Base-by-base conservation (phyloP, 2,888 invertebrate species). In the Callosobruchus maculatus region DNA sequence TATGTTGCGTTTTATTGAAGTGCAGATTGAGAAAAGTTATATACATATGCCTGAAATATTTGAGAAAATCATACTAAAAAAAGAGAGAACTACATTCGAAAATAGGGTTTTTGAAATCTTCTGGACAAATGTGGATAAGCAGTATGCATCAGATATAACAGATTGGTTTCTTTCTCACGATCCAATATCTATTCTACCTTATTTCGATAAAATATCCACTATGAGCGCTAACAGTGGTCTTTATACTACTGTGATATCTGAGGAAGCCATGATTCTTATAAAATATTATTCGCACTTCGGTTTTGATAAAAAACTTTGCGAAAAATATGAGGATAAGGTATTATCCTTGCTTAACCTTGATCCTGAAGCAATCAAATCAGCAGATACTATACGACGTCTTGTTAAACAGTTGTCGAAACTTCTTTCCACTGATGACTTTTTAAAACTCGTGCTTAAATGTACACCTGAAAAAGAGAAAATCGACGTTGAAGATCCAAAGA, bases 381-480 rank as follows among this genome's bases (percentile, higher is more conserved):
- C 49, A 13, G 0, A n/a, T 7, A 70, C 73, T 0, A 71, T 68
- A 7, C 74, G 70, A 21, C 66, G 22, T 21, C 66, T 78, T 9
- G 67, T 79, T 0, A 22, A 71, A 7, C 68, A n/a, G 71, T 75
- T 80, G 20, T 68, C 74, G 1, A 9, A 70, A 20, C 49, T 80
- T 68, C 77, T 80, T 68, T 67, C 72, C 7, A 78, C 80, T 4
- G 73, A 76, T 21, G 80, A 80, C 22, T 80, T 75, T 68, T 31
- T 78, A 22, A 49, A 71, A 9, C 66, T 80, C 20, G 76, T 79
- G n/a, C 69, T 74, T 20, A 21, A 66, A 3, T 79, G 75, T 72
- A 67, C 77, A 70, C 81, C 81, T 0, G 71, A 73, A 69, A 77
- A 79, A 30, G 71, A 73, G 13, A 78, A 80, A 72, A 31, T 80